phyloP scores from a whole-genome alignment of 2,888 invertebrate genomes.

The Polydrusus tereticollis region DNA sequence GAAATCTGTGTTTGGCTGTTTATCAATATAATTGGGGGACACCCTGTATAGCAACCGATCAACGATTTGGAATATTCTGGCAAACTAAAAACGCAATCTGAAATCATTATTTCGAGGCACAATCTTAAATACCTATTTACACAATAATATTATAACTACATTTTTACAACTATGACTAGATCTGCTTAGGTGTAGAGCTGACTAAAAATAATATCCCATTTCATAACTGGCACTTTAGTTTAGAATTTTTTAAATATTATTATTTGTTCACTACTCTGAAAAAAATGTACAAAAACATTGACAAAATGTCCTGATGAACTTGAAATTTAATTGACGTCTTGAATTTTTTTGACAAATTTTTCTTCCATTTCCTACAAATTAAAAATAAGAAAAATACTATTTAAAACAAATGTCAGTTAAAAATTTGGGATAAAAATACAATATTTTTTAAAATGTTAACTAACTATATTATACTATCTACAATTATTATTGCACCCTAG shows the following conservation, averaged over 20 bases:
- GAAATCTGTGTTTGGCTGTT: too few relatives aligned
- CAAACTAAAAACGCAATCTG: not conserved
- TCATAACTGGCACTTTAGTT: not conserved
- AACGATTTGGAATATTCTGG: not conserved
- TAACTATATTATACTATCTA: not conserved
- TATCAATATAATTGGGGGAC: too few relatives aligned
- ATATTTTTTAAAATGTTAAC: conserved; percentile 7
- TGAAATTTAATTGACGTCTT: too few relatives aligned
- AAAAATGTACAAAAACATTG: too few relatives aligned
- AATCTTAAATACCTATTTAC: conserved; percentile 42
- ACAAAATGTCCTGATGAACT: too few relatives aligned
- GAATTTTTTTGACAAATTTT: too few relatives aligned
- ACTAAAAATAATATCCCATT: conserved; percentile 1
- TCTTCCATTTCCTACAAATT: too few relatives aligned
- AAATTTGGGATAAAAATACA: not conserved
- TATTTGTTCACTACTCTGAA: too few relatives aligned
- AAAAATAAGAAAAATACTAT: not conserved
- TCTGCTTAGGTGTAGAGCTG: conserved; percentile 4
- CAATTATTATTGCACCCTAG: conserved; percentile 16
- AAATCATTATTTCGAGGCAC: conserved; percentile 40
- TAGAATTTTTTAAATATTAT: too few relatives aligned
- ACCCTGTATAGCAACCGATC: not conserved
- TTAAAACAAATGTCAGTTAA: not conserved
- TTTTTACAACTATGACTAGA: conserved; percentile 34
- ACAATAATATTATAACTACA: conserved; percentile 29